Base-by-base conservation (phyloP, 2,113 vertebrate genomes). In the Carollia perspicillata region DNA sequence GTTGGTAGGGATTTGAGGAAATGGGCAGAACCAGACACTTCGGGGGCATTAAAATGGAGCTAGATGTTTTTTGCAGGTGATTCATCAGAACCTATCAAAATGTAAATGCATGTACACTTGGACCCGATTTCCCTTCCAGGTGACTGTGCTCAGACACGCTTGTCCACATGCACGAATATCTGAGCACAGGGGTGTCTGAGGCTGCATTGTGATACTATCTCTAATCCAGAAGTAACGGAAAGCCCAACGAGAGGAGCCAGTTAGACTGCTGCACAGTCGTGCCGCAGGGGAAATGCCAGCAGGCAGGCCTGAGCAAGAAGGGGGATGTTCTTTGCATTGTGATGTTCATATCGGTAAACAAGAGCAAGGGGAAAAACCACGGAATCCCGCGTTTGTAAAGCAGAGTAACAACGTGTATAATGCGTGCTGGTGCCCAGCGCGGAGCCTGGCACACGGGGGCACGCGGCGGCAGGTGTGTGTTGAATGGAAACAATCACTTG, bases 381-480 rank as follows among this genome's bases (percentile, higher is more conserved):
- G 30, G 5, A 55, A 9, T 26, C 26, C n/a, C 72, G 44, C 11
- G 72, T 84, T 3, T 33, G 11, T 49, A 51, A 74, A 75, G 95
- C 55, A 42, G 47, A 74, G n/a, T 5, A 33, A 58, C 49, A 65
- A 22, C 9, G n/a, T 2, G 51, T 35, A 9, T 6, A 33, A n/a
- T 20, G 30, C 0, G 0, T 18, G n/a, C 16, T 37, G 18, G 23
- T 22, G 74, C 33, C 71, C 2, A 17, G 49, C 35, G 16, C 30
- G 0, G 28, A 0, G 2, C 65, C 71, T 53, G 49, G 40, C 23
- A 16, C 5, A 2, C 2, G 8, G 28, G 87, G 55, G n/a, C 37
- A 30, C 22, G 3, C 0, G 2, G 40, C 0, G 2, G 40, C 0
- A 16, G 40, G 30, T 18, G 18, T 0, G 1, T 40, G 4, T 3